Conservation (phyloP, 2,888 invertebrate species). For the Nebria salina region DNA sequence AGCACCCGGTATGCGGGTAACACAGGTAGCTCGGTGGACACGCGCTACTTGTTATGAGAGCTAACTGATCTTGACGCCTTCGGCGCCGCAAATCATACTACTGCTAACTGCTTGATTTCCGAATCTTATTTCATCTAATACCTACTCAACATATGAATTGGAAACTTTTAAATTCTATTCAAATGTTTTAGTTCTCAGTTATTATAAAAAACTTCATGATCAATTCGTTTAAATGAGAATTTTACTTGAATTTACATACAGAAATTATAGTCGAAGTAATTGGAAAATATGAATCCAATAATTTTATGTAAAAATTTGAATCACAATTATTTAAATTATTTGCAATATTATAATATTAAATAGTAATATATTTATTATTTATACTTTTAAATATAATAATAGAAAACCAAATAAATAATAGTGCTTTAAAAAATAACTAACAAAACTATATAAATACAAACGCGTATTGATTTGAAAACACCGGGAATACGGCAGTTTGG, state of each 20-base stretch:
- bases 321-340: no score
- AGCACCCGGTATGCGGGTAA: not conserved
- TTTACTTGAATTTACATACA: not conserved
- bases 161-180: no score
- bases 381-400: no score
- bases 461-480: not conserved
- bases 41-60: constrained; percentile 19
- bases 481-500: constrained; percentile 26
- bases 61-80: not conserved
- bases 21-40: constrained; percentile 8
- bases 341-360: no score
- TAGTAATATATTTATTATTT: no score
- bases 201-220: not conserved
- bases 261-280: not conserved
- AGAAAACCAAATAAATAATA: not conserved
- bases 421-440: not conserved
- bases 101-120: not conserved
- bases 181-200: no score
- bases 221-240: not conserved
- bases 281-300: not conserved
- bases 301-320: not conserved
- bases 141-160: not conserved
- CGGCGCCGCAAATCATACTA: constrained; percentile 9
- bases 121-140: no score
- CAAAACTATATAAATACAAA: no score